Conservation (phyloP, 2,113 vertebrate species). For the Numida meleagris region DNA sequence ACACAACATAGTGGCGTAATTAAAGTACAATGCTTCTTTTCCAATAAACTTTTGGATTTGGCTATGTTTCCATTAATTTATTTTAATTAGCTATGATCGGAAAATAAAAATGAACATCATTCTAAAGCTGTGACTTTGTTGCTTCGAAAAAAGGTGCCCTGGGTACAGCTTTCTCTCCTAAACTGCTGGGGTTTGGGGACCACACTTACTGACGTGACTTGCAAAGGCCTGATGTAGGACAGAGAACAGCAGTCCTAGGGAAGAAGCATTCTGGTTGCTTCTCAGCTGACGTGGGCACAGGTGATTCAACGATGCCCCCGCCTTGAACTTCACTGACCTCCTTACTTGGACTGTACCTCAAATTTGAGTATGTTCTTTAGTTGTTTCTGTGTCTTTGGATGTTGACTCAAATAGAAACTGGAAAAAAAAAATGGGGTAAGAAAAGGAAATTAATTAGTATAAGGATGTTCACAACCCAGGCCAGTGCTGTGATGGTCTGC, state of each 20-base stretch:
- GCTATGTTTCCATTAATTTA: slow-evolving; percentile 64
- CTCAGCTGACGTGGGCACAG: accelerated
- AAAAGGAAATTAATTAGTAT: neutral
- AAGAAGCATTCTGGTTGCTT: neutral
- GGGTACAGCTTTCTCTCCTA: neutral
- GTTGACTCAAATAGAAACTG: neutral
- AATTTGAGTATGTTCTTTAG: neutral
- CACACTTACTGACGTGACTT: neutral
- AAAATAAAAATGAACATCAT: slow-evolving; percentile 28
- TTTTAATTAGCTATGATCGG: slow-evolving; percentile 68
- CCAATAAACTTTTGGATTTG: slow-evolving; percentile 62
- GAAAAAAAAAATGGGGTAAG: neutral
- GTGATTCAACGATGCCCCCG: neutral
- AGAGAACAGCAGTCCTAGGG: neutral
- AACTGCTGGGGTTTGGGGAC: neutral
- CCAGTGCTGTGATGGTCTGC: neutral
- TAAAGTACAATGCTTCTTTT: slow-evolving; percentile 70
- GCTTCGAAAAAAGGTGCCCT: neutral
- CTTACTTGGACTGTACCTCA: neutral
- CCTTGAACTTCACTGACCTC: neutral
- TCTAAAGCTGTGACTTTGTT: slow-evolving; percentile 26
- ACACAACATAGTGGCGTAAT: slow-evolving; percentile 69
- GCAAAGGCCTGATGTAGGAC: neutral
- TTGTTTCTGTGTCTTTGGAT: neutral
- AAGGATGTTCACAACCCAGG: neutral